Conservation (phyloP, 2,888 invertebrate genomes). For the Mythimna loreyi region DNA sequence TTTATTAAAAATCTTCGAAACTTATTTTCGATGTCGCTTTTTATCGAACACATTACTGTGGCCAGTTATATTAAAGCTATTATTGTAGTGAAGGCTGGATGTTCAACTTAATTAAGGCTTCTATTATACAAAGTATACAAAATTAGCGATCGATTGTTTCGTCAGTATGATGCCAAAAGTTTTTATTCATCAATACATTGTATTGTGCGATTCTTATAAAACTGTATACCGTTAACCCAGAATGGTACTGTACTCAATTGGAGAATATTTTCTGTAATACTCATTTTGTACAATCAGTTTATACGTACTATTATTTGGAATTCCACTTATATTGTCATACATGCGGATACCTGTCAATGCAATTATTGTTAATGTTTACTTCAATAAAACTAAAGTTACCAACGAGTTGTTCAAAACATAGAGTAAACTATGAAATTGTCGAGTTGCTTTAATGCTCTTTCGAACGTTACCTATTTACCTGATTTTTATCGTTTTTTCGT, state of each 20-base stretch:
- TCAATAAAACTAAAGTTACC: conserved; percentile 87
- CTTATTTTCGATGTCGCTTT: conserved; percentile 77
- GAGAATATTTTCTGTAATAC: conserved; percentile 73
- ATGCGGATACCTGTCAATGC: conserved; percentile 71
- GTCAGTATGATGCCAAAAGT: conserved; percentile 63
- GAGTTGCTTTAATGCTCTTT: conserved; percentile 86
- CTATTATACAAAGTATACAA: conserved; percentile 66
- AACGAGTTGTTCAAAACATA: conserved; percentile 88
- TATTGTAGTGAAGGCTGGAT: conserved; percentile 83
- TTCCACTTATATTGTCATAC: conserved; percentile 55
- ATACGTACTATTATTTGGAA: conserved; percentile 61
- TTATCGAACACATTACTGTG: conserved; percentile 84
- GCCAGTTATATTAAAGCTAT: conserved; percentile 89
- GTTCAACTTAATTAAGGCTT: conserved; percentile 76
- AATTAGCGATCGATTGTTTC: conserved; percentile 58
- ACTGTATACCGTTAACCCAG: conserved; percentile 57
- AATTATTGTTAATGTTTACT: conserved; percentile 73
- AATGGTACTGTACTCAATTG: conserved; percentile 46
- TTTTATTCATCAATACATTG: conserved; percentile 51
- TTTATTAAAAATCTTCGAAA: conserved; percentile 74
- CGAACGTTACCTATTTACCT: conserved; percentile 90
- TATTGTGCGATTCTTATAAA: conserved; percentile 53
- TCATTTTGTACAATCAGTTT: conserved; percentile 74
- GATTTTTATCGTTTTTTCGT: conserved; percentile 83
- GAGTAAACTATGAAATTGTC: conserved; percentile 79